Evolutionary conservation across 92 coral and sea anemone species (phyloP).

Genomic region (Montipora capitata): DNA sequence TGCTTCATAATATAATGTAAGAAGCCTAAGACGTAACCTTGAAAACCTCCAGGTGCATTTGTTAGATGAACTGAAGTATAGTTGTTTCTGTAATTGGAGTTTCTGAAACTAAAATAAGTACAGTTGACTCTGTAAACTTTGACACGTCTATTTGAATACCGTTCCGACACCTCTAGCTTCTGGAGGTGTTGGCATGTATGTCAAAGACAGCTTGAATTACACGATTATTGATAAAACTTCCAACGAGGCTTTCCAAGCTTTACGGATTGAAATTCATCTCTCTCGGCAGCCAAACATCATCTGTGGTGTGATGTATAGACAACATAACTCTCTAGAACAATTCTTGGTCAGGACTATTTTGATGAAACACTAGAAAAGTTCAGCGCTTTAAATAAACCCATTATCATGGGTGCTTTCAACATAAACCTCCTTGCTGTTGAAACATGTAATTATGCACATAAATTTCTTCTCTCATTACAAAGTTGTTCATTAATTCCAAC

Average conservation of each 20-base stretch:
- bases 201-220: too few relatives aligned
- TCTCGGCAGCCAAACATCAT: neutral
- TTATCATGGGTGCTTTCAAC: neutral
- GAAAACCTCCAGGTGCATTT: too few relatives aligned
- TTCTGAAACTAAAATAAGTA: neutral
- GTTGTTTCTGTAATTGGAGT: too few relatives aligned
- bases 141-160: neutral
- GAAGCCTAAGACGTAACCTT: too few relatives aligned
- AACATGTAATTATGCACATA: neutral
- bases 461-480: neutral
- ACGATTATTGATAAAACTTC: too few relatives aligned
- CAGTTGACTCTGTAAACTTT: neutral
- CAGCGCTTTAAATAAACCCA: neutral
- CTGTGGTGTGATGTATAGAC: neutral
- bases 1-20: too few relatives aligned
- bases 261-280: neutral
- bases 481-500: conserved; percentile 4
- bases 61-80: too few relatives aligned
- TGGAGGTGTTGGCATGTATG: neutral
- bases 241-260: too few relatives aligned
- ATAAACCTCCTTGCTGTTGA: neutral
- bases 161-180: neutral
- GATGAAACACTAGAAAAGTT: neutral
- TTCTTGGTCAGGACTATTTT: neutral
- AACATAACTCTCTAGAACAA: neutral